Base-by-base conservation (phyloP, 2,888 invertebrate genomes). In the Anthoptus insignis region DNA sequence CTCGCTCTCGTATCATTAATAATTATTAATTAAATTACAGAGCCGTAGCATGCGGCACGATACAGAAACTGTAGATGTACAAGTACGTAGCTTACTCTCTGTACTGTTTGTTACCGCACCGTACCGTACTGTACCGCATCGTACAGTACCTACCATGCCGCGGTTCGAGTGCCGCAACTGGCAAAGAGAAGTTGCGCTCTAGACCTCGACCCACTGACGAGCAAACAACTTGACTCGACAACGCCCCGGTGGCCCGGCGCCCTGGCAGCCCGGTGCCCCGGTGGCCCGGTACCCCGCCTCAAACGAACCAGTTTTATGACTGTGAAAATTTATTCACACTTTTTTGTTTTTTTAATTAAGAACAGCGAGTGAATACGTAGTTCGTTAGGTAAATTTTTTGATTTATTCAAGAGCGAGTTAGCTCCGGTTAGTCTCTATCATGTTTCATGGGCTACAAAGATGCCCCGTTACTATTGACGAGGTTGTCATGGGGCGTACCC, bases 181-280 rank as follows among this genome's bases (percentile, higher is more conserved):
- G 49, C 50, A 50, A 14, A 50, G 50, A 24, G 29, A 52, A n/a
- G 19, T 27, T 24, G 49, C 13, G 52, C 52, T 32, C 52, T 53
- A 34, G 34, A 34, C 53, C 53, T 53, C 53, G 53, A 19, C 42
- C 42, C 34, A n/a, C 21, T 34, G 34, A 32, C 53, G 53, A 53
- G 53, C 53, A 11, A 52, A 32, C 52, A 11, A 19, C 24, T 32
- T 8, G 32, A 52, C 52, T 16, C 9, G 50, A 37, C 5, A n/a
- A 16, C 3, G n/a, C 14, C 14, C 37, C 14, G 37, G n/a, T 5
- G 16, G 14, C 14, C 16, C 39, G 39, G 39, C 3, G 39, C 7
- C 37, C n/a, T 14, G 14, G 37, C 37, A 14, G 19, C n/a, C n/a
- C n/a, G n/a, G n/a, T n/a, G n/a, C n/a, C n/a, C n/a, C 7, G 39